phyloP scores from a whole-genome alignment of 2,888 invertebrate genomes.

The Ophion slaviceki region DNA sequence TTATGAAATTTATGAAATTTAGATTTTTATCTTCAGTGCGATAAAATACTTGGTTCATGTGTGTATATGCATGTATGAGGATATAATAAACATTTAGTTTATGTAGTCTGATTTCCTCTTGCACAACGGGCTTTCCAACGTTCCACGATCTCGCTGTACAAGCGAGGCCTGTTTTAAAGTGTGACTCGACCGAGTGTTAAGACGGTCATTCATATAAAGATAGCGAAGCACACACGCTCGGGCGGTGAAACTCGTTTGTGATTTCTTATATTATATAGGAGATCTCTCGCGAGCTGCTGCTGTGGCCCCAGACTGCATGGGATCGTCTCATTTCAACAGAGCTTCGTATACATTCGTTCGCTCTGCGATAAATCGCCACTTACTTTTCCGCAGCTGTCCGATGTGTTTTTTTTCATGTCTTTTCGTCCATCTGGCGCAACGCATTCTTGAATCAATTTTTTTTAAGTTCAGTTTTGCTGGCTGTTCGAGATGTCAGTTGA shows the following conservation, averaged over 20 bases:
- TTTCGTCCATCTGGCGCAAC: no score
- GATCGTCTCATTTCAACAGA: conserved; percentile 45
- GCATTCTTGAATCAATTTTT: not conserved
- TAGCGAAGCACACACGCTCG: conserved; percentile 46
- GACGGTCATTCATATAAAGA: conserved; percentile 58
- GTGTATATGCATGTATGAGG: not conserved
- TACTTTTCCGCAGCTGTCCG: not conserved
- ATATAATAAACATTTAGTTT: not conserved
- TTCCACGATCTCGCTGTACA: conserved; percentile 26
- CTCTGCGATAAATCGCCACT: not conserved
- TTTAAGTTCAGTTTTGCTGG: not conserved
- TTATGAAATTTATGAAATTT: not conserved
- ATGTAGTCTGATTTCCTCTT: conserved; percentile 18
- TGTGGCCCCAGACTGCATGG: conserved; percentile 54
- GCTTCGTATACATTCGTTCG: not conserved
- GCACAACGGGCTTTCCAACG: conserved; percentile 20
- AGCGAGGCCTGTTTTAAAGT: conserved; percentile 29
- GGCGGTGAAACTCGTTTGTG: conserved; percentile 59
- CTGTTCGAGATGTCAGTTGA: not conserved
- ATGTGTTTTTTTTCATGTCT: not conserved
- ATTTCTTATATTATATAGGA: conserved; percentile 46
- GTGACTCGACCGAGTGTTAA: conserved; percentile 52
- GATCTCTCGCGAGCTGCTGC: conserved; percentile 4
- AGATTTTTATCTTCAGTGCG: conserved; percentile 10
- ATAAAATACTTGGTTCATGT: not conserved